Percentiles rank a stretch among this genome's conserved stretches.
These are phyloP conservation scores for Coboldia fuscipes DNA, from an alignment of 1,140 invertebrate genomes.

Conservation along the genomic window DNA sequence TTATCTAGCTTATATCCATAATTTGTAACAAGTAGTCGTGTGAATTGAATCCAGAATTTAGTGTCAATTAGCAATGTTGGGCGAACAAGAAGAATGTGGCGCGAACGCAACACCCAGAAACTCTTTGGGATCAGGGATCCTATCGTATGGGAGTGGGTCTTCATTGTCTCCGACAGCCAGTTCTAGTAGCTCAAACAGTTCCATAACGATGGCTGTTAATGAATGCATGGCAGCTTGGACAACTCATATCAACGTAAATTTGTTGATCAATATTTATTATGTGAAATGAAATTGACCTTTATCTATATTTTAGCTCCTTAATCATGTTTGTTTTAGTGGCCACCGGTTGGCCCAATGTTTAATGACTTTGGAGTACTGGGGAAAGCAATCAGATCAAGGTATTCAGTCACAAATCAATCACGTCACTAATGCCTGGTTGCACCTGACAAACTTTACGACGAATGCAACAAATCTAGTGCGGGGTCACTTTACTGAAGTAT, in stretches of 20 bases:
- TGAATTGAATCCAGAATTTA: no score
- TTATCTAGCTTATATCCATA: no score
- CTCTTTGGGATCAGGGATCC: constrained; percentile 5
- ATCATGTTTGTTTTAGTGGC: constrained; percentile 10
- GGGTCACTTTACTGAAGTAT: constrained; percentile 31
- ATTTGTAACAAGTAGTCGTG: no score
- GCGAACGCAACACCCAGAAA: background rate
- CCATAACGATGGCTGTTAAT: constrained; percentile 26
- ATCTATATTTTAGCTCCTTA: constrained; percentile 6
- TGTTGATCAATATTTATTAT: background rate
- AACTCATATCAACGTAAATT: constrained; percentile 31
- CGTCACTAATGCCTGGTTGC: background rate
- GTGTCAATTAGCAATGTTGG: no score
- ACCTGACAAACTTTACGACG: constrained; percentile 15
- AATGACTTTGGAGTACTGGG: constrained; percentile 9
- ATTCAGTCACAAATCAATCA: background rate
- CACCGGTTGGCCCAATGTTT: constrained; percentile 10
- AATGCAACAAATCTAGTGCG: constrained; percentile 37
- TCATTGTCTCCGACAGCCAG: constrained; percentile 8
- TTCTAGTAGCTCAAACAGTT: constrained; percentile 8
- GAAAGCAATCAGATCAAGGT: background rate
- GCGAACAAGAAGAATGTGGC: no score
- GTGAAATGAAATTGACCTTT: background rate
- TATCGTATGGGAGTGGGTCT: constrained; percentile 10
- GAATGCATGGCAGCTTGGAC: constrained; percentile 41